Evolutionary conservation across 2,888 invertebrate species (phyloP).

Genomic region (Scrobipalpa costella): DNA sequence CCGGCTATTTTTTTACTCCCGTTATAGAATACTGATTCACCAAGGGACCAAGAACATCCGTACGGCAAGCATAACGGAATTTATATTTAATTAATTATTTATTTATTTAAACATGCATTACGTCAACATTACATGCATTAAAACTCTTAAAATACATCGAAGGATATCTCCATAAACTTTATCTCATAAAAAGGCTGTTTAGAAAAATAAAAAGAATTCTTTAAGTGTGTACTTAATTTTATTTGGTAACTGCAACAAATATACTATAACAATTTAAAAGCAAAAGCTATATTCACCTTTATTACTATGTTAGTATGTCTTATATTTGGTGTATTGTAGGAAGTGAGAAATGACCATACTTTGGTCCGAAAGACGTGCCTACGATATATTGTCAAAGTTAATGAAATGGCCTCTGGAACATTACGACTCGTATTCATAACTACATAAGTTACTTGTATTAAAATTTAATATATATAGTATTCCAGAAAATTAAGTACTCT

Average conservation of each 20-base stretch:
- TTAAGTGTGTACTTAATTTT: conserved; percentile 66
- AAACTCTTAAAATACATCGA: conserved; percentile 27
- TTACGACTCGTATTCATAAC: neutral
- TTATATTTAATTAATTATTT: conserved; percentile 8
- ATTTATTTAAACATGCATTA: conserved; percentile 34
- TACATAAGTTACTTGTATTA: neutral
- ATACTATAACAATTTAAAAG: conserved; percentile 34
- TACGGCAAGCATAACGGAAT: conserved; percentile 32
- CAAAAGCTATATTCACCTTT: conserved; percentile 45
- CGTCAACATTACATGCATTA: conserved; percentile 30
- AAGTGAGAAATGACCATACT: conserved; percentile 15
- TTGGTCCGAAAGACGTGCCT: conserved; percentile 28
- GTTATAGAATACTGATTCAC: conserved; percentile 38
- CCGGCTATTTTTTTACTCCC: too few species aligned
- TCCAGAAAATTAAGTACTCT: conserved; percentile 28
- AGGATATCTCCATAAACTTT: conserved; percentile 20
- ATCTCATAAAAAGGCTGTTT: conserved; percentile 25
- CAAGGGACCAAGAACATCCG: conserved; percentile 29
- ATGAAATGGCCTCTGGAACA: neutral
- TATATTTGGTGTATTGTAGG: conserved; percentile 27
- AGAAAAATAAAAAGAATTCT: conserved; percentile 52
- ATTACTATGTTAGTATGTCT: conserved; percentile 26
- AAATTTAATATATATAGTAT: neutral
- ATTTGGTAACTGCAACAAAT: conserved; percentile 75
- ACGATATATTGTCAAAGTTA: conserved; percentile 34